Base-by-base conservation (phyloP, 1,140 invertebrate genomes). In the Euborellia annulipes region DNA sequence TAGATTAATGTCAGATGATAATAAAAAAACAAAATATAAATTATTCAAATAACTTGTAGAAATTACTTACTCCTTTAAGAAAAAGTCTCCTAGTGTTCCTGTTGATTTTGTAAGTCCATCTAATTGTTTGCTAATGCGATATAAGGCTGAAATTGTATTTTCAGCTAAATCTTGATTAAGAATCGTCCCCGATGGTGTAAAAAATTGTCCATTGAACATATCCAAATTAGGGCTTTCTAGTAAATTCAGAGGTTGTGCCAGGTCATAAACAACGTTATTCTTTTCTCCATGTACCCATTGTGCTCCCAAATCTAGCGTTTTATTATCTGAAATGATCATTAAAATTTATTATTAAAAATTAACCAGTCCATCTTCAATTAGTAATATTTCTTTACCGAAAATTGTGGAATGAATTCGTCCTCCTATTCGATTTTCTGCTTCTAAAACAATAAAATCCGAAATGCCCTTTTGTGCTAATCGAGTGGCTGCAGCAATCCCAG, bases 241-340 rank as follows among this genome's bases (percentile, higher is more conserved):
- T 2, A 79, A 50, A 52, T 69, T 59, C 9, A 72, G 51, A 27
- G 71, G 64, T 41, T 72, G 72, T 0, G 75, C 76, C 27, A 78
- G 53, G 43, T 79, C 60, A 56, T 71, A 85, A 1, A 83, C 74
- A 9, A 69, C 55, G 62, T 89, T 85, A 16, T 64, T 69, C 48
- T 74, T 63, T 58, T 87, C 73, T 13, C 87, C 86, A 54, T 91
- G 86, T 52, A 87, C 70, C 80, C 81, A 86, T 54, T 89, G 81
- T 17, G 82, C 86, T 3, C 88, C 87, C 13, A 90, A 49, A 60
- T 93, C 88, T 6, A 89, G 62, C 17, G 70, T 60, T 49, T 68
- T 68, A 3, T 73, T 69, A 2, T 59, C 67, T 62, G 30, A 22
- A 53, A 58, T 55, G n/a, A n/a, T n/a, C n/a, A n/a, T n/a, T n/a